These are phyloP conservation scores for Mionectes olivaceus DNA, from an alignment of 2,797 vertebrate species.

Conservation along the genomic window DNA sequence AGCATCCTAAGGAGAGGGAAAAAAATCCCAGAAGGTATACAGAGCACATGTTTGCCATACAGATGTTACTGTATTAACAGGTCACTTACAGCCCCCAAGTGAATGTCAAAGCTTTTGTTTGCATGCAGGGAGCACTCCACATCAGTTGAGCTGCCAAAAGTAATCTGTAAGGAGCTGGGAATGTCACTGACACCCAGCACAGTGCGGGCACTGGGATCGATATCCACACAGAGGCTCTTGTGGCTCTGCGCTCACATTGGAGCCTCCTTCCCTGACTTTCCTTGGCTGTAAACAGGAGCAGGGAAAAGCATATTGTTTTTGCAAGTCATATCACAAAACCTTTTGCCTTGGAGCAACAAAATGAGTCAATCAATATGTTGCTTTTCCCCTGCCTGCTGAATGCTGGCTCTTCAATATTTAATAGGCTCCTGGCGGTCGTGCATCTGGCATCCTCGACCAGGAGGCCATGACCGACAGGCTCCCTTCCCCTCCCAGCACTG, in stretches of 20 bases:
- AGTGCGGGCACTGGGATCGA: background rate
- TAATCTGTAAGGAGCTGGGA: background rate
- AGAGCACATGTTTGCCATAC: background rate
- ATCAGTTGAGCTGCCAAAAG: constrained; percentile 46
- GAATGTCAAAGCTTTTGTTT: constrained; percentile 54
- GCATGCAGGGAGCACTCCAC: background rate
- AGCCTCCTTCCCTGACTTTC: background rate
- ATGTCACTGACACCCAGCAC: background rate
- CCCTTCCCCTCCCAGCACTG: background rate
- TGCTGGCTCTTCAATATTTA: constrained; percentile 44
- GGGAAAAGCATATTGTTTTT: background rate
- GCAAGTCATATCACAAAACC: background rate
- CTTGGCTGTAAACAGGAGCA: background rate
- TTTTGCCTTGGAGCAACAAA: background rate
- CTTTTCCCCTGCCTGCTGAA: background rate
- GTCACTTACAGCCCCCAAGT: constrained; percentile 10
- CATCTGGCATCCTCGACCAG: constrained; percentile 1
- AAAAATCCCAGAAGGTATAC: background rate
- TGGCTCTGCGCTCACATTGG: background rate
- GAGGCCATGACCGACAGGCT: background rate
- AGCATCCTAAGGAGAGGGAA: background rate
- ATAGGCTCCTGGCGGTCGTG: background rate
- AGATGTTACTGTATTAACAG: background rate
- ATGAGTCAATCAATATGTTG: background rate
- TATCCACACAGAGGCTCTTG: background rate